These are phyloP conservation scores for Pluvialis apricaria DNA, from an alignment of 2,113 vertebrate species.

Conservation along the genomic window DNA sequence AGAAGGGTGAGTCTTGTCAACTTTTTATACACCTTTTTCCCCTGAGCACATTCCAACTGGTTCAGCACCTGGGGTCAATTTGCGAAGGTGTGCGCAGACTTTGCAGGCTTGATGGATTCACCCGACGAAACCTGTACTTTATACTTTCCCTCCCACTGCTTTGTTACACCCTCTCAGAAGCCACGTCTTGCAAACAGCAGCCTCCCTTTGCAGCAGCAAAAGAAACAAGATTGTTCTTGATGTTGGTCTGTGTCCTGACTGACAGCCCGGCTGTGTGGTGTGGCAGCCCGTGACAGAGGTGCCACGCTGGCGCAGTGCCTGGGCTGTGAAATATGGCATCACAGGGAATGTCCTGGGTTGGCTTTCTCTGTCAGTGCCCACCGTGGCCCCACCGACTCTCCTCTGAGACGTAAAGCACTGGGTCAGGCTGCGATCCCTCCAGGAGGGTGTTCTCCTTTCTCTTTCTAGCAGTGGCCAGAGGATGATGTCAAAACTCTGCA, in stretches of 20 bases:
- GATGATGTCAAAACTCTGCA: neutral
- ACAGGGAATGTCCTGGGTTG: neutral
- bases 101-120: neutral
- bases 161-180: neutral
- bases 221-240: neutral
- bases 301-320: too few relatives aligned
- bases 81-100: neutral
- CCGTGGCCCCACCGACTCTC: rapidly evolving
- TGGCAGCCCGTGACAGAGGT: neutral
- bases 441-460: neutral
- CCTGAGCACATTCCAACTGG: neutral
- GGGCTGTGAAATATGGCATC: rapidly evolving
- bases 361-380: neutral
- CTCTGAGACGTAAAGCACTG: neutral
- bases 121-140: neutral
- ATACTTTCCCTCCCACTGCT: neutral
- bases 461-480: neutral
- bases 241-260: neutral
- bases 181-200: neutral
- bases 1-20: neutral
- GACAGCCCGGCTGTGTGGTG: rapidly evolving
- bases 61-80: neutral
- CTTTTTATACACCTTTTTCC: neutral
- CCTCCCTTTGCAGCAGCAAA: neutral
- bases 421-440: neutral